Base-by-base conservation (phyloP, 2,888 invertebrate species). In the Tipula confusa region DNA sequence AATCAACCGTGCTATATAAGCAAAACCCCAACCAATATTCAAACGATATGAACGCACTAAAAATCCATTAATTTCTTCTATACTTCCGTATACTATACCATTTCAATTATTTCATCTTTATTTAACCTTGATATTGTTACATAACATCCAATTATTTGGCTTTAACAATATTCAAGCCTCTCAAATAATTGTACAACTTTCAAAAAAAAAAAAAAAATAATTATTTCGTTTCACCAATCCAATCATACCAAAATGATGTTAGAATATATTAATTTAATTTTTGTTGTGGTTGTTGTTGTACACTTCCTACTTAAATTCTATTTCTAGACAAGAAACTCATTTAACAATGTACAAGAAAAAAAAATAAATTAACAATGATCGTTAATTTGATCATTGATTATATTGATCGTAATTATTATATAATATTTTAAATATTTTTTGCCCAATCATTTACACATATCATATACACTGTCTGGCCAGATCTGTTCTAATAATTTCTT, bases 321-420 rank as follows among this genome's bases (percentile, higher is more conserved):
- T 64, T 64, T 64, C 64, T 64, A 64, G 64, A 24, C 64, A 24
- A 64, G 18, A 64, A 64, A 64, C 64, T 64, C 64, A 64, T 64
- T 64, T 64, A 64, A 64, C 24, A 64, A 24, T 24, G 64, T 64
- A 64, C 64, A 24, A 64, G 24, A 7, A 18, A 64, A 64, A 7
- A 18, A 64, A 18, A 24, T 2, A 33, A 33, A 24, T 64, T 64
- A 64, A 64, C 64, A 64, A 64, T 64, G 64, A 64, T 64, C 64
- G 64, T 64, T 64, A 64, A 64, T 64, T 64, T 64, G 24, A 64
- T 64, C 64, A 64, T 24, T 64, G 64, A 64, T 64, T 64, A 24
- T 64, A 64, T 64, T 64, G 24, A 64, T 64, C 64, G 64, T 64
- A 64, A 64, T 64, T 64, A 64, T 64, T 64, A 64, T 24, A 64